Evolutionary conservation across 1,140 invertebrate species (phyloP), one percentile per base, ranked within the genome.

Genomic region (Solen grandis): DNA sequence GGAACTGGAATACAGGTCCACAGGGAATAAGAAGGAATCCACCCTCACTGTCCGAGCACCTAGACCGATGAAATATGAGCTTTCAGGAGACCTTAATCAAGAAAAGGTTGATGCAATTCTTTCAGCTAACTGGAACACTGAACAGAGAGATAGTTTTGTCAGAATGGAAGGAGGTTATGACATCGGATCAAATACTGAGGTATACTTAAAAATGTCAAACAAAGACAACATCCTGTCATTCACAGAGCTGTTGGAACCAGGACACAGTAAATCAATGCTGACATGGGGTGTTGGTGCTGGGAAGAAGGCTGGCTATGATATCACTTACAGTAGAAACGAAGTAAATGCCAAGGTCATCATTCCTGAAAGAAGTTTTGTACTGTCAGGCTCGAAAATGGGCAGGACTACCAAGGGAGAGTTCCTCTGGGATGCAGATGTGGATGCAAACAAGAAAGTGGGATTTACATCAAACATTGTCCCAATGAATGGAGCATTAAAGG

Each of bases 371-470:
- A 68, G 50, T 60, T 14, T 78, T 3, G 35, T 38, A 16, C 35
- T 78, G 25, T 19, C 14, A 35, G 63, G 46, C 2, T 57, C 50
- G 33, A 29, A 69, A 19, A 38, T 27, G 29, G 52, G 55, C 2
- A 8, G 46, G 16, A 33, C 36, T 0, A 13, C 82, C 13, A 81
- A 84, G 19, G 84, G 73, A 5, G 54, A 81, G 16, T 80, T 89
- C 46, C 68, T 80, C 55, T 89, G 88, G 88, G 86, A 89, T 82
- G 84, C 85, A 52, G 84, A 86, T 29, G 57, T 79, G 22, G 85
- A 89, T 65, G n/a, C 72, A n/a, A 85, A 69, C 46, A 86, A 87
- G 73, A 86, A 86, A 72, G 41, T 89, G 25, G 82, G 70, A 8
- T n/a, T 88, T 14, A 85, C 33, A 29, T 79, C 81, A 14, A 81